These are phyloP conservation scores for Dicyrtoma fusca DNA, from an alignment of 2,888 invertebrate genomes.

Conservation along the genomic window DNA sequence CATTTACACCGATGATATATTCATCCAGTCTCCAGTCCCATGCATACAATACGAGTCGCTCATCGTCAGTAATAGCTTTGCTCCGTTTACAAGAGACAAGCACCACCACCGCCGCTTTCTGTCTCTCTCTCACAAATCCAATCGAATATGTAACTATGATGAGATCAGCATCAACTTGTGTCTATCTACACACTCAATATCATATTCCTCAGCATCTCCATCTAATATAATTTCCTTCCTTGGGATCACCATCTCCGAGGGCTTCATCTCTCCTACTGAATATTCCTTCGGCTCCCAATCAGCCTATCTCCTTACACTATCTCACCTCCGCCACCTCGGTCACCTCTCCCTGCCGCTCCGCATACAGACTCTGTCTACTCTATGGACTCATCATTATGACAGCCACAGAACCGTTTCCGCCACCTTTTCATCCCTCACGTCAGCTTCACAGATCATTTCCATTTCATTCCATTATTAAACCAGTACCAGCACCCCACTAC, in stretches of 20 bases:
- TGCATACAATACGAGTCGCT: too few relatives aligned
- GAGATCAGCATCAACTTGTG: conserved; percentile 24
- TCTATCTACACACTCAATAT: conserved; percentile 23
- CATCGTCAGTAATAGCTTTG: too few relatives aligned
- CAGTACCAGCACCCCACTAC: neutral
- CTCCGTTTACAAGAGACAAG: neutral
- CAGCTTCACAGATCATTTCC: neutral
- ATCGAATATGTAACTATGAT: neutral
- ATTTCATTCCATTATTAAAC: neutral
- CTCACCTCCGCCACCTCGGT: conserved; percentile 39
- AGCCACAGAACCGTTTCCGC: conserved; percentile 9
- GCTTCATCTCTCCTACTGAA: conserved; percentile 34
- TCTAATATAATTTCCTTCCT: neutral
- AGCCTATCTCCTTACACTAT: conserved; percentile 36
- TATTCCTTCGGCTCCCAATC: conserved; percentile 31
- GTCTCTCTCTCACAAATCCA: conserved; percentile 3
- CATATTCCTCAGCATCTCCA: conserved; percentile 29
- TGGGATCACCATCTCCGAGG: conserved; percentile 36
- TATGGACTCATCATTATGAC: conserved; percentile 17
- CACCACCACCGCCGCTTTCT: conserved; percentile 5
- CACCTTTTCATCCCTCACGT: conserved; percentile 6
- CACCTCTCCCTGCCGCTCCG: conserved; percentile 28
- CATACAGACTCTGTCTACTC: neutral
- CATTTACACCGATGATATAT: too few relatives aligned
- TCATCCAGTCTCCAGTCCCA: too few relatives aligned